Evolutionary conservation across 2,888 invertebrate genomes (phyloP).

Genomic region (Chymomyza procnemis): DNA sequence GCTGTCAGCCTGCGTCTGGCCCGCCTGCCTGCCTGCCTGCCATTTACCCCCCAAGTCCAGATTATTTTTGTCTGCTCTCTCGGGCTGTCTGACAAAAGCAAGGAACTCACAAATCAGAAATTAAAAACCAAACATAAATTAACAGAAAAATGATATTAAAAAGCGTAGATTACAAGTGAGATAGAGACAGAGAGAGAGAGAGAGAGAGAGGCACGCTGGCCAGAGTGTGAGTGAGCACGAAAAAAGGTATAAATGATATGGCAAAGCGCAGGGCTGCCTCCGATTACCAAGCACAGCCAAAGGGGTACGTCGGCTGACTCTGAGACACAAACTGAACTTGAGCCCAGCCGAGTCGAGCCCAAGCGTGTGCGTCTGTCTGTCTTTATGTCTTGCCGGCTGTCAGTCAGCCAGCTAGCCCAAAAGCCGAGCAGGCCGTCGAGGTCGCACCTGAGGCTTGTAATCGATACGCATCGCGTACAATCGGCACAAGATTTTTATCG

Average conservation of each 20-base stretch:
- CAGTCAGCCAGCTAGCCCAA: constrained; percentile 2
- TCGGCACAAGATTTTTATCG: constrained; percentile 63
- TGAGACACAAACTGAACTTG: constrained; percentile 58
- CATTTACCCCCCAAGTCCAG: neutral
- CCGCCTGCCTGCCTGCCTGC: neutral
- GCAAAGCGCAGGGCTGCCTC: constrained; percentile 50
- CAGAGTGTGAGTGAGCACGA: neutral
- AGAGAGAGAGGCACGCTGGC: neutral
- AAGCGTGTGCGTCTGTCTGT: constrained; percentile 45
- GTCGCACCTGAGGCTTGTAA: constrained; percentile 73
- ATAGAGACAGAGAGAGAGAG: constrained; percentile 39
- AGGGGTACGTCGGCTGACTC: neutral
- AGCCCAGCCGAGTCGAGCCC: constrained; percentile 47
- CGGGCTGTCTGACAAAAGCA: constrained; percentile 31
- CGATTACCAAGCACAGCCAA: constrained; percentile 47
- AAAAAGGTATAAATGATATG: constrained; percentile 44
- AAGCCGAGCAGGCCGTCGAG: constrained; percentile 49
- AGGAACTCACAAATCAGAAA: constrained; percentile 75
- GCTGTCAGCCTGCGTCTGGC: neutral
- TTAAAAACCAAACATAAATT: constrained; percentile 75
- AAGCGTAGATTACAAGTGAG: constrained; percentile 27
- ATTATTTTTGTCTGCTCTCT: constrained; percentile 18
- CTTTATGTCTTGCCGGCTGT: neutral
- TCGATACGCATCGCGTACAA: constrained; percentile 55
- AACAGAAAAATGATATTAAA: constrained; percentile 71